phyloP scores from a whole-genome alignment of 1,140 invertebrate genomes.

The Carposina sasakii region DNA sequence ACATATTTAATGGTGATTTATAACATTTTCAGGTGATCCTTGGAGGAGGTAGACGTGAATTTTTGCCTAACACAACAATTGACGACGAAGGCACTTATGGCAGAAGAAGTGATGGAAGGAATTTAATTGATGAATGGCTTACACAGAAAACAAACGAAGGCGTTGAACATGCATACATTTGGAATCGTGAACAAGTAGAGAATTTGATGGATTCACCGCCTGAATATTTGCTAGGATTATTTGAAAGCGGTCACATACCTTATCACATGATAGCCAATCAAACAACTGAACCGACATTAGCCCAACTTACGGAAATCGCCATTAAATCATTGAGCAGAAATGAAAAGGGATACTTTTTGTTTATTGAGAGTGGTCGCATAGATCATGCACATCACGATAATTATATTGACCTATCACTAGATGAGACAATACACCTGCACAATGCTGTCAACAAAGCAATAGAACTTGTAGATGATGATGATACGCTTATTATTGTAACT shows the following conservation, averaged over 20 bases:
- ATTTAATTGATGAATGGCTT: constrained; percentile 57
- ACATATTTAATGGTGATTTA: no score
- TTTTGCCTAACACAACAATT: constrained; percentile 73
- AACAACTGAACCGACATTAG: constrained; percentile 60
- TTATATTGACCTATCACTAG: constrained; percentile 78
- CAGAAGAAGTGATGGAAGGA: constrained; percentile 70
- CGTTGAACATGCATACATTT: constrained; percentile 34
- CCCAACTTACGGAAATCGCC: constrained; percentile 84
- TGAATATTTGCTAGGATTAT: constrained; percentile 69
- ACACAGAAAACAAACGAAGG: constrained; percentile 45
- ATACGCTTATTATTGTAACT: constrained; percentile 83
- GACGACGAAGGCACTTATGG: constrained; percentile 77
- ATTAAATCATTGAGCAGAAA: constrained; percentile 79
- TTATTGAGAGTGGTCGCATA: constrained; percentile 77
- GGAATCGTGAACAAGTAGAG: constrained; percentile 21
- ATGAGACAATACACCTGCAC: constrained; percentile 81
- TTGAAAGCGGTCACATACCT: constrained; percentile 48
- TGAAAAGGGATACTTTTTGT: constrained; percentile 77
- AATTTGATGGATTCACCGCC: constrained; percentile 35
- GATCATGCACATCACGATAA: constrained; percentile 86
- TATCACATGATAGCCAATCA: constrained; percentile 53
- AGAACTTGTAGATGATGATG: constrained; percentile 75
- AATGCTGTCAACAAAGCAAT: constrained; percentile 77
- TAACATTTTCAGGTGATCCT: constrained; percentile 31
- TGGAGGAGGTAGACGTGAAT: constrained; percentile 80